Evolutionary conservation across 2,888 invertebrate species (phyloP).

Genomic region (Diabrotica balteata): DNA sequence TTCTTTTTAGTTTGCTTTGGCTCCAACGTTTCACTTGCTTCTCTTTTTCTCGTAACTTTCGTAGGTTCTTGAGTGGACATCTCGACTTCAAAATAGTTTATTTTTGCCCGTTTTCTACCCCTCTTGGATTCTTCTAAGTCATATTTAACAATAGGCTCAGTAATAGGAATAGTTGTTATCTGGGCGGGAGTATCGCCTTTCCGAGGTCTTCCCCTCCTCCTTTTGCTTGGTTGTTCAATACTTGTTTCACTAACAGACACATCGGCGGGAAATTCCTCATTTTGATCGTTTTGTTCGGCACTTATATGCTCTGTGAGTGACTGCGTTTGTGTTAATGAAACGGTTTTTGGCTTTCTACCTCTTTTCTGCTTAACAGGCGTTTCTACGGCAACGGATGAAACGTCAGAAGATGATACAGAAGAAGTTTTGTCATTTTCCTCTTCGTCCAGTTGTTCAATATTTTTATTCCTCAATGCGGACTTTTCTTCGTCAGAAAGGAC

Average conservation of each 20-base stretch:
- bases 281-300: no score
- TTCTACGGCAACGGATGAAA: no score
- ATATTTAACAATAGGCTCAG: not conserved
- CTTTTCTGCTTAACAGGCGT: constrained; percentile 6
- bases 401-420: no score
- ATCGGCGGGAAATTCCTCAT: no score
- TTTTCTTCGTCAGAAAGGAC: not conserved
- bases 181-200: not conserved
- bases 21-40: not conserved
- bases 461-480: not conserved
- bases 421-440: not conserved
- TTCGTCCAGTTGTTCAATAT: no score
- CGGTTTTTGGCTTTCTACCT: constrained; percentile 7
- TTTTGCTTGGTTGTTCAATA: no score
- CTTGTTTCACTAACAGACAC: no score
- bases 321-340: not conserved
- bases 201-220: no score
- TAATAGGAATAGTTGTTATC: not conserved
- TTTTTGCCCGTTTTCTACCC: constrained; percentile 42
- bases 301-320: no score
- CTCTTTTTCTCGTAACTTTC: not conserved
- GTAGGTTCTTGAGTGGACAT: no score
- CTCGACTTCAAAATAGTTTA: constrained; percentile 45
- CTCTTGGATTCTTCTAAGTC: constrained; percentile 33
- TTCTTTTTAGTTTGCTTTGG: not conserved